Evolutionary conservation across 2,888 invertebrate genomes (phyloP).

Genomic region (Calameuta idolon): DNA sequence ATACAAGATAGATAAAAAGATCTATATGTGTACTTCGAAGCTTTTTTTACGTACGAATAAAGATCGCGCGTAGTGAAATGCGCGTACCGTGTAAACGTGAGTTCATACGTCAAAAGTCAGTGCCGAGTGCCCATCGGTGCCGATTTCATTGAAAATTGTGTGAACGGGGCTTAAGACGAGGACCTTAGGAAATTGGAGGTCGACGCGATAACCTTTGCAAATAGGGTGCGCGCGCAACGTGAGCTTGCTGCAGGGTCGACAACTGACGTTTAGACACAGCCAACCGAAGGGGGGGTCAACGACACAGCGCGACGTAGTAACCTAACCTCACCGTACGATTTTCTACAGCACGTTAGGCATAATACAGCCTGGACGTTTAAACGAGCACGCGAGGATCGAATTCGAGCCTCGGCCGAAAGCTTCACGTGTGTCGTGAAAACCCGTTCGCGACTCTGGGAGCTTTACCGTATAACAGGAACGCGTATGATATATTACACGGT

Average conservation of each 20-base stretch:
- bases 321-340: not conserved
- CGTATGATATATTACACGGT: not conserved
- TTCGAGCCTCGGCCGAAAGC: not conserved
- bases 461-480: not conserved
- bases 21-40: not conserved
- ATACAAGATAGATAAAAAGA: not conserved
- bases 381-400: not conserved
- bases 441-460: not conserved
- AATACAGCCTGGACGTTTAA: not conserved
- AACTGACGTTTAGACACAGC: not conserved
- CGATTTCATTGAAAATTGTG: not conserved
- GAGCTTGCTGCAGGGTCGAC: constrained; percentile 4
- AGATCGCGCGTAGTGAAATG: not conserved
- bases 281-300: constrained; percentile 28
- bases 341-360: not conserved
- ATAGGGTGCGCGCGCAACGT: constrained; percentile 32
- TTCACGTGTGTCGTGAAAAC: not conserved
- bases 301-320: constrained; percentile 22
- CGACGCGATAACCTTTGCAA: constrained; percentile 50
- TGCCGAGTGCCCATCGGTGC: too few relatives aligned
- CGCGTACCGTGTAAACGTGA: not conserved
- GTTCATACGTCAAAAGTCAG: not conserved
- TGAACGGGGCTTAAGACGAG: not conserved
- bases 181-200: constrained; percentile 37
- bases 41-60: not conserved